These are phyloP conservation scores for Rhamphomyia laevipes DNA, from an alignment of 2,888 invertebrate species.

Conservation along the genomic window DNA sequence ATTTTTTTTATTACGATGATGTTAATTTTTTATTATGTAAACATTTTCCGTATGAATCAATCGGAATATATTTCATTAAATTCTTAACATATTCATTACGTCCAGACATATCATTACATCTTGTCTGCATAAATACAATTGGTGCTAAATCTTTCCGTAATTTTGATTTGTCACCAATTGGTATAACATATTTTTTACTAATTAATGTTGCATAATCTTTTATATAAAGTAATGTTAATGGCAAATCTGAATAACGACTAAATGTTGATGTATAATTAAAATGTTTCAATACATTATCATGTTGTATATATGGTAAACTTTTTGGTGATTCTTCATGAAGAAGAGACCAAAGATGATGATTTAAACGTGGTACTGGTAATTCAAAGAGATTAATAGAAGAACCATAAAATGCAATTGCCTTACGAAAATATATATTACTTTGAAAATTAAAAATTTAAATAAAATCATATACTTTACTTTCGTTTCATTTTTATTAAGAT, in stretches of 20 bases:
- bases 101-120: constrained; percentile 68
- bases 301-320: no score
- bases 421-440: no score
- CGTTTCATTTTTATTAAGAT: no score
- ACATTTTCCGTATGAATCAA: constrained; percentile 74
- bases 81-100: constrained; percentile 61
- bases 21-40: constrained; percentile 65
- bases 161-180: constrained; percentile 41
- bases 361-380: no score
- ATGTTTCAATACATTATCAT: no score
- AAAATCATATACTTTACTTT: no score
- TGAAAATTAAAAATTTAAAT: no score
- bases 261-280: constrained; percentile 75
- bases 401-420: no score
- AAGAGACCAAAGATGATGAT: no score
- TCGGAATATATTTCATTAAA: constrained; percentile 54
- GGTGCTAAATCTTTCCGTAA: constrained; percentile 46
- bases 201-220: constrained; percentile 44
- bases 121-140: constrained; percentile 65
- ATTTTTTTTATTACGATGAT: constrained; percentile 36
- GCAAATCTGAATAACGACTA: constrained; percentile 60
- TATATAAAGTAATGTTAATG: constrained; percentile 62
- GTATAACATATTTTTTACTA: constrained; percentile 42
- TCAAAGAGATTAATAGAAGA: no score
- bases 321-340: no score